phyloP scores from a whole-genome alignment of 2,797 vertebrate genomes.

The Artibeus jamaicensis region DNA sequence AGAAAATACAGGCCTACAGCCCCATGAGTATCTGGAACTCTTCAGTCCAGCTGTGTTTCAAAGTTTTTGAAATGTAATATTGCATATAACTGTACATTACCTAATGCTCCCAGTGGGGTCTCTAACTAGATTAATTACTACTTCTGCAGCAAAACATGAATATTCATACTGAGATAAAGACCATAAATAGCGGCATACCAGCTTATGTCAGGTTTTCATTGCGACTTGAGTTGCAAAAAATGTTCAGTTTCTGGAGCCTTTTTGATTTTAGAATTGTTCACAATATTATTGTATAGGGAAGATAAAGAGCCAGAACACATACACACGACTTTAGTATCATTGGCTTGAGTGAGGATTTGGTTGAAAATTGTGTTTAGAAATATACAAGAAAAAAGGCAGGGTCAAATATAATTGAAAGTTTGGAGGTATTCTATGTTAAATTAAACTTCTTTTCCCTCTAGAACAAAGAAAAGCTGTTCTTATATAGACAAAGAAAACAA shows the following conservation, averaged over 20 bases:
- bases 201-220: background rate
- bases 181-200: slow-evolving; percentile 6
- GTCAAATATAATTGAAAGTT: background rate
- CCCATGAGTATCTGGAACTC: background rate
- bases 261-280: background rate
- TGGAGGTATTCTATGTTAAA: background rate
- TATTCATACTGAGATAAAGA: slow-evolving; percentile 33
- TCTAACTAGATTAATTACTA: slow-evolving; percentile 45
- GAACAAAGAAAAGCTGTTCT: background rate
- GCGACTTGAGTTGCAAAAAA: background rate
- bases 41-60: background rate
- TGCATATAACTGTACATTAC: background rate
- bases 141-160: slow-evolving; percentile 26
- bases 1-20: background rate
- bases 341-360: background rate
- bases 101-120: background rate
- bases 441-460: background rate
- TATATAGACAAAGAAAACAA: background rate
- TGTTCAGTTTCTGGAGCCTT: background rate
- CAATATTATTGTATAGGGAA: background rate
- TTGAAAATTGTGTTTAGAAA: background rate
- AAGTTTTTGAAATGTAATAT: background rate
- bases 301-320: background rate
- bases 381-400: background rate
- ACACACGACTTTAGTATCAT: background rate